A percentile compares a stretch with the other conserved stretches of the same genome.
phyloP scores from a whole-genome alignment of 2,797 vertebrate genomes.

The Rousettus madagascariensis region DNA sequence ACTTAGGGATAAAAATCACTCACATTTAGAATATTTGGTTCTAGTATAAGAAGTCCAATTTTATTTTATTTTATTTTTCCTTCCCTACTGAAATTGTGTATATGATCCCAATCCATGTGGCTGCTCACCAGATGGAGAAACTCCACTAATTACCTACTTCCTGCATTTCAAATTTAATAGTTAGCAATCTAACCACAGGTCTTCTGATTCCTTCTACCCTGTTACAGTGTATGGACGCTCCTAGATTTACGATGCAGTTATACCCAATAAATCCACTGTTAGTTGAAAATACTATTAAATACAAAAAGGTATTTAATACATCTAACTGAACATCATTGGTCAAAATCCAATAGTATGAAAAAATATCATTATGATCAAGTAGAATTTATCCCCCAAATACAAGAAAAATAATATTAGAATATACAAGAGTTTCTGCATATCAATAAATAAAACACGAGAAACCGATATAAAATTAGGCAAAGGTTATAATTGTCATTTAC shows the following conservation, averaged over 20 bases:
- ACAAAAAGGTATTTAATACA: neutral
- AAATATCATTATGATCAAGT: neutral
- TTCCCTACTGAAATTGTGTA: neutral
- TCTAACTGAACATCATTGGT: neutral
- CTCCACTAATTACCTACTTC: conserved; percentile 66
- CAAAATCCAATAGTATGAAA: neutral
- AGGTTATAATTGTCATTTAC: neutral
- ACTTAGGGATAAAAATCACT: neutral
- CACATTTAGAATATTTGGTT: neutral
- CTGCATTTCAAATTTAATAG: neutral
- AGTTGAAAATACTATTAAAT: neutral
- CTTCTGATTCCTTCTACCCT: conserved; percentile 8
- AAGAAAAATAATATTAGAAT: neutral
- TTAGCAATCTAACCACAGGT: conserved; percentile 58
- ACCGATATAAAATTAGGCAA: neutral
- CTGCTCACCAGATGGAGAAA: conserved; percentile 65
- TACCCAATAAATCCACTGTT: neutral
- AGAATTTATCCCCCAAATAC: neutral
- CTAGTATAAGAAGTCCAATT: neutral
- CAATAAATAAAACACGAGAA: neutral
- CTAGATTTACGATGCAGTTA: neutral
- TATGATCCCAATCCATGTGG: neutral
- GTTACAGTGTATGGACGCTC: neutral
- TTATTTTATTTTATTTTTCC: neutral
- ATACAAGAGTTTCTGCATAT: neutral